Base-by-base conservation (phyloP, 2,113 vertebrate genomes). In the Ammodytes marinus region DNA sequence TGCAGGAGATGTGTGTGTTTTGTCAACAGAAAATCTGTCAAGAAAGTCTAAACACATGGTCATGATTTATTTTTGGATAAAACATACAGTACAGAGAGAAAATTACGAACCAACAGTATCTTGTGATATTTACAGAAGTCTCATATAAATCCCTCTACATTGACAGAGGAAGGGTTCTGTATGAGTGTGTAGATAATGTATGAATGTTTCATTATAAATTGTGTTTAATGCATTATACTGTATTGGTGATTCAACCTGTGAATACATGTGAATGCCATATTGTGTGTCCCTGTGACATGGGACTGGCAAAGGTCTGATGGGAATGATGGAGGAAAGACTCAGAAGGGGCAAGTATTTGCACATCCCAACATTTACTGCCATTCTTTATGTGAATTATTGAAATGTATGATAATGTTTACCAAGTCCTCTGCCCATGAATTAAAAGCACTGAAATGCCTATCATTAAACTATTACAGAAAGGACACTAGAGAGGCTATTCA, bases 251-350 rank as follows among this genome's bases (percentile, higher is more conserved):
- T 94, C 58, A 89, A 92, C 89, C 84, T 90, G 91, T 92, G 90
- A 90, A 91, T 91, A 90, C 75, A 89, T 91, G 88, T 93, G 88
- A 93, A 91, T 87, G 91, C 86, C 91, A 91, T 85, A 89, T 57
- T 88, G 61, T 91, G 69, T 90, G 91, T 94, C 89, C 86, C 84
- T 80, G 83, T 90, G 83, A 97, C 94, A 94, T 96, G 77, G 80
- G 84, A 95, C 96, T 94, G 94, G 94, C 90, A 94, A 97, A 95
- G 96, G 96, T 96, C 95, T 96, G 94, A 95, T 90, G 96, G 97
- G 97, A 99, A 97, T 98, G 97, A 97, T 98, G 97, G 97, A 95
- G 94, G 92, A 92, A 84, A 64, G 76, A 72, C 68, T 83, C 83
- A 69, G 50, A 84, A 40, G 78, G 42, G 72, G 74, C 88, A 80